Evolutionary conservation across 2,888 invertebrate genomes (phyloP).

Genomic region (Glyphotaelius pellucidus): DNA sequence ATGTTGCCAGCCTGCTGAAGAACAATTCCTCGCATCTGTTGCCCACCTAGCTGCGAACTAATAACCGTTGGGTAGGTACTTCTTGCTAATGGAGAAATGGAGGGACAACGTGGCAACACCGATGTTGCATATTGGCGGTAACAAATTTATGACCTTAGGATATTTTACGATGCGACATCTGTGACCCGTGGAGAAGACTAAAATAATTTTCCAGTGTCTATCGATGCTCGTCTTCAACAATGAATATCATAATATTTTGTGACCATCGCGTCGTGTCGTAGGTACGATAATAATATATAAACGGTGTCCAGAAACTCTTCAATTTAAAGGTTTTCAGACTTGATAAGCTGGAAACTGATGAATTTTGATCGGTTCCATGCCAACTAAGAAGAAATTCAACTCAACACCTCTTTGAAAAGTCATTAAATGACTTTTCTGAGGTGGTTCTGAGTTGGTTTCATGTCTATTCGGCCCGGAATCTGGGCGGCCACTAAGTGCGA

Average conservation of each 20-base stretch:
- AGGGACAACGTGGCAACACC: conserved; percentile 40
- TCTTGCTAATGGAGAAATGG: conserved; percentile 31
- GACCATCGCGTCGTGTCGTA: too few species aligned
- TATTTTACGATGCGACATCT: not conserved
- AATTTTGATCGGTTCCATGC: too few species aligned
- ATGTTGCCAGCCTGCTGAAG: conserved; percentile 59
- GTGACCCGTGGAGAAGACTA: not conserved
- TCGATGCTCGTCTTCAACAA: not conserved
- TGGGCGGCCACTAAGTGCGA: too few species aligned
- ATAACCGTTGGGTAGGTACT: not conserved
- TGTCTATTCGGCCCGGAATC: too few species aligned
- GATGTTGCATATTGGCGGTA: conserved; percentile 25
- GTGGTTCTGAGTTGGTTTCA: too few species aligned
- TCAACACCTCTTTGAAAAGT: too few species aligned
- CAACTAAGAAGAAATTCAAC: too few species aligned
- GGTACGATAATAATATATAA: too few species aligned
- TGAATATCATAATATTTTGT: too few species aligned
- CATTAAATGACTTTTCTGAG: too few species aligned
- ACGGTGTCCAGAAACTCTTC: too few species aligned
- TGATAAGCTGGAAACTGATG: not conserved
- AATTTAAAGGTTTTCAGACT: too few species aligned
- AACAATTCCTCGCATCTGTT: conserved; percentile 62
- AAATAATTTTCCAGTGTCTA: not conserved
- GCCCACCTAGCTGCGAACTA: conserved; percentile 41
- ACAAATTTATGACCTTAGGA: conserved; percentile 31